These are phyloP conservation scores for Ceratoteleas bidentatus DNA, from an alignment of 1,140 invertebrate genomes.

Conservation along the genomic window DNA sequence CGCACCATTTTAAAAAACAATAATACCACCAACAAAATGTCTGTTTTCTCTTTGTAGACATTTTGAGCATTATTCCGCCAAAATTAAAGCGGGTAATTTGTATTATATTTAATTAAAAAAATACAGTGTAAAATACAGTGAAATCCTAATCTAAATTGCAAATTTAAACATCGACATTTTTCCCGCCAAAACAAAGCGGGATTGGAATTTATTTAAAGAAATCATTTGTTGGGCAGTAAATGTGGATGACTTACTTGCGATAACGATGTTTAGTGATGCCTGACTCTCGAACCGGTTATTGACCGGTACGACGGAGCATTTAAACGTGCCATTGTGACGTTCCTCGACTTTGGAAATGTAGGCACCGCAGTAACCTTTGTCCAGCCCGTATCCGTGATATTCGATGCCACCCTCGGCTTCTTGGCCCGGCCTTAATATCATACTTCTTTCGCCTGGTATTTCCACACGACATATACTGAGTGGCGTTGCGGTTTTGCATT, in stretches of 20 bases:
- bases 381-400: constrained; percentile 83
- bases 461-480: constrained; percentile 81
- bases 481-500: constrained; percentile 76
- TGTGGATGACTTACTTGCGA: constrained; percentile 84
- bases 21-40: background rate
- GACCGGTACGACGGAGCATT: constrained; percentile 83
- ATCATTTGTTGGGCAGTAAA: background rate
- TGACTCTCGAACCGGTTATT: constrained; percentile 72
- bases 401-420: constrained; percentile 75
- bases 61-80: background rate
- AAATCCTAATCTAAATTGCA: background rate
- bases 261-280: constrained; percentile 81
- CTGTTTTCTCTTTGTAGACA: background rate
- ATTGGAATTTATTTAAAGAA: background rate
- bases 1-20: too few species aligned
- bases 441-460: constrained; percentile 78
- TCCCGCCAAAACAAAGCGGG: background rate
- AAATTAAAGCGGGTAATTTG: background rate
- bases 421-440: constrained; percentile 69
- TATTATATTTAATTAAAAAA: background rate
- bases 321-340: constrained; percentile 85
- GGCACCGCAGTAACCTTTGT: constrained; percentile 86
- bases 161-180: background rate
- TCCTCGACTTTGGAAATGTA: constrained; percentile 84
- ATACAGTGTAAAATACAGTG: background rate